phyloP scores from a whole-genome alignment of 2,888 invertebrate genomes.

The Harpalus rufipes region DNA sequence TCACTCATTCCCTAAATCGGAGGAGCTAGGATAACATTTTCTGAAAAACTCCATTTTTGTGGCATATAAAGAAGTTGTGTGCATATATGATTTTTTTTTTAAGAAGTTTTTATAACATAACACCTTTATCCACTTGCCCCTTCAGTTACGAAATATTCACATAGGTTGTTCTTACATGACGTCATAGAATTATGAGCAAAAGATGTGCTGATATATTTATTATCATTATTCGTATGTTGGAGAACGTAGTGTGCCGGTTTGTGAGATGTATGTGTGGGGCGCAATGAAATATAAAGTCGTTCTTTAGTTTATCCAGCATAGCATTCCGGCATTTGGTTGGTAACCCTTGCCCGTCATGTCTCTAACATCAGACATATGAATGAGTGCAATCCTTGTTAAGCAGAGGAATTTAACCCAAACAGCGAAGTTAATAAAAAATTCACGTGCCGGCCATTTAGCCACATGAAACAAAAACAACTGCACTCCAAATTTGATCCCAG shows the following conservation, averaged over 20 bases:
- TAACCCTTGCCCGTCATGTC: background rate
- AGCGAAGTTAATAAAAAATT: conserved; percentile 46
- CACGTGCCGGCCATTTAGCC: conserved; percentile 41
- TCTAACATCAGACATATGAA: conserved; percentile 27
- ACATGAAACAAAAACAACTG: conserved; percentile 48
- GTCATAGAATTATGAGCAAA: too few relatives aligned
- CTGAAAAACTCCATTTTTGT: too few relatives aligned
- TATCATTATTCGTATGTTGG: too few relatives aligned
- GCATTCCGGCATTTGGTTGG: conserved; percentile 4
- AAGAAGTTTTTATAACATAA: too few relatives aligned
- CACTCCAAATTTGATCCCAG: conserved; percentile 48
- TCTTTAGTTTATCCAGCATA: conserved; percentile 5
- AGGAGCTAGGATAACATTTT: too few relatives aligned
- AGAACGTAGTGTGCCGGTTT: background rate
- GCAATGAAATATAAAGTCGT: background rate
- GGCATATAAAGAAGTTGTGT: too few relatives aligned
- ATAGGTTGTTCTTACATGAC: too few relatives aligned
- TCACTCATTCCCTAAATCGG: too few relatives aligned
- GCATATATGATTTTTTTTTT: too few relatives aligned
- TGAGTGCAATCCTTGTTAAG: conserved; percentile 42
- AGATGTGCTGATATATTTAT: too few relatives aligned
- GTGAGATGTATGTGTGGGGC: background rate
- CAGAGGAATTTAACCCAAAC: conserved; percentile 45
- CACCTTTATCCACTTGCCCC: too few relatives aligned
- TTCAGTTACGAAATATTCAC: too few relatives aligned